Conservation (phyloP, 1,140 invertebrate species). For the Drosophila burlai region DNA sequence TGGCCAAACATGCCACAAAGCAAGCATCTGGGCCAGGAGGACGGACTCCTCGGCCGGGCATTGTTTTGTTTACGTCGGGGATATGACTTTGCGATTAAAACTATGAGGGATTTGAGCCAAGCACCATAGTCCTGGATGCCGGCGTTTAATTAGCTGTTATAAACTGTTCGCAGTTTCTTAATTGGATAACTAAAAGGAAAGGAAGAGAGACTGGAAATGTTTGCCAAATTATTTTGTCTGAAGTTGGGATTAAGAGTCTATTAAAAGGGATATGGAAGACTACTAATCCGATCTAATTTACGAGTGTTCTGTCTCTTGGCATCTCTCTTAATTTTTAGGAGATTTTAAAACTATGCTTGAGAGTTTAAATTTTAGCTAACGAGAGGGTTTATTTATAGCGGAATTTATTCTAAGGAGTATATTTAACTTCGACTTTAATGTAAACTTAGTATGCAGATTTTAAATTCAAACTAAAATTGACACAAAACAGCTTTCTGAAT, state of each 20-base stretch:
- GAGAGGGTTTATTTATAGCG: not conserved
- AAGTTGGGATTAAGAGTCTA: conserved; percentile 24
- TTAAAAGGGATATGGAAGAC: conserved; percentile 17
- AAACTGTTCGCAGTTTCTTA: conserved; percentile 38
- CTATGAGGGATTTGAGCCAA: conserved; percentile 28
- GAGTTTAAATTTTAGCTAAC: not conserved
- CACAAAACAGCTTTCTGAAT: not conserved
- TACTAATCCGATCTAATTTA: conserved; percentile 15
- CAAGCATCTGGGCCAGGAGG: conserved; percentile 48
- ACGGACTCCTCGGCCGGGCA: conserved; percentile 29
- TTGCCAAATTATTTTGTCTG: conserved; percentile 31
- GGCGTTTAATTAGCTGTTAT: conserved; percentile 43
- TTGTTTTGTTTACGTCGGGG: conserved; percentile 54
- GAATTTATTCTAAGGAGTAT: not conserved
- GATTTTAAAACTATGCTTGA: not conserved
- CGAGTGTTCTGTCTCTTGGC: not conserved
- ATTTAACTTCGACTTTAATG: too few relatives aligned
- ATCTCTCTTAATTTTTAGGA: not conserved
- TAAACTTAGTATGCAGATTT: too few relatives aligned
- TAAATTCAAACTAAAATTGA: too few relatives aligned
- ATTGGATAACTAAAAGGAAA: conserved; percentile 23
- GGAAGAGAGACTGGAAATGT: conserved; percentile 10
- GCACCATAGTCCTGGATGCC: conserved; percentile 19
- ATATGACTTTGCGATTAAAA: conserved; percentile 69
- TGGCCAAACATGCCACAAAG: conserved; percentile 64